Evolutionary conservation across 2,888 invertebrate species (phyloP).

Genomic region (Patella depressa): DNA sequence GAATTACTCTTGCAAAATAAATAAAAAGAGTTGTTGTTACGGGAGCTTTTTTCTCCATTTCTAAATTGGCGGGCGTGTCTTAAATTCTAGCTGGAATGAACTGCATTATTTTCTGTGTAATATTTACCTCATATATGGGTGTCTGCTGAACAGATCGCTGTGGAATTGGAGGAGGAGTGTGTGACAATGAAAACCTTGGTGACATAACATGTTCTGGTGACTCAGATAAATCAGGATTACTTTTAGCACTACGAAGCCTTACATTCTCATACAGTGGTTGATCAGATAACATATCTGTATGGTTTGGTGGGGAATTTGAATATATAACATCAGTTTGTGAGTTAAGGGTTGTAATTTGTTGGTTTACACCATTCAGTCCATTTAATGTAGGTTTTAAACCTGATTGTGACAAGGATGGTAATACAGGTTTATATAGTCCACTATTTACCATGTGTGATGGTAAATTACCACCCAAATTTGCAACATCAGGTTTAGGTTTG

Average conservation of each 20-base stretch:
- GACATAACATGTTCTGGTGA: slow-evolving; percentile 16
- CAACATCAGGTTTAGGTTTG: not conserved
- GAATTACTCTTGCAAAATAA: no score
- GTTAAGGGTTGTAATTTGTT: not conserved
- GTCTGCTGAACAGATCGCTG: slow-evolving; percentile 4
- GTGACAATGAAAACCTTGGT: slow-evolving; percentile 26
- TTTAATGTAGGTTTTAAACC: not conserved
- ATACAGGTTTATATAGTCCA: slow-evolving; percentile 30
- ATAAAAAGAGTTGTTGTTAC: no score
- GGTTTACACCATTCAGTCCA: not conserved
- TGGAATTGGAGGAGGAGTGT: slow-evolving; percentile 48
- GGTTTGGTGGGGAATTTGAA: not conserved
- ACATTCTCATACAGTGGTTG: not conserved
- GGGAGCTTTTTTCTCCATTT: no score
- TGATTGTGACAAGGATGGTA: slow-evolving; percentile 24
- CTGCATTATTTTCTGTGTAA: no score
- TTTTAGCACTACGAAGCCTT: slow-evolving; percentile 23
- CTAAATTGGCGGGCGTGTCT: no score
- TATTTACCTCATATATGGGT: slow-evolving; percentile 43
- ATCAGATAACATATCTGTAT: not conserved
- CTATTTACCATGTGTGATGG: slow-evolving; percentile 23
- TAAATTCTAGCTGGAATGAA: no score
- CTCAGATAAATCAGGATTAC: slow-evolving; percentile 33
- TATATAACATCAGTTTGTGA: not conserved
- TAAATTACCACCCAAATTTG: slow-evolving; percentile 17